Base-by-base conservation (phyloP, 2,888 invertebrate species). In the Ochlodes sylvanus region DNA sequence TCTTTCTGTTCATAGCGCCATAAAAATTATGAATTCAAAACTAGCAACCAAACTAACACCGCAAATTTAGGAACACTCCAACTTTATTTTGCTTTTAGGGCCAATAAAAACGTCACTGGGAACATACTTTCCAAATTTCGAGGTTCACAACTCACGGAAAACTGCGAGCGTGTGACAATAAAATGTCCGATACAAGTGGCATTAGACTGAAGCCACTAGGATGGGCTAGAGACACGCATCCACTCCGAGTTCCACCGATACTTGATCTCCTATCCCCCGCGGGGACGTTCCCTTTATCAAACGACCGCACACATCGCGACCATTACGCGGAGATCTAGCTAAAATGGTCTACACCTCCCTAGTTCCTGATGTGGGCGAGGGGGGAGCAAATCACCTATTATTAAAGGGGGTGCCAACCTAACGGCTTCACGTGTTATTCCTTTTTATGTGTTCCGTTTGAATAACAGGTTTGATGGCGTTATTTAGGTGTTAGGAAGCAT, bases 331-430 rank as follows among this genome's bases (percentile, higher is more conserved):
- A 73, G 88, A 63, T 83, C 89, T 75, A 67, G 38, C 19, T 76
- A 79, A 9, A 73, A 72, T 87, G 88, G 91, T 73, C 74, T 57
- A 64, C 21, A 69, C 68, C 50, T 69, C 61, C 65, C 70, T 71
- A 80, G 66, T 67, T 61, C 66, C 61, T 77, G 81, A 79, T 79
- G 82, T 81, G 83, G 81, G 83, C 70, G 66, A 67, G 77, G 78
- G 73, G 76, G 86, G 79, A 85, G 83, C 72, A 85, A 88, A 89
- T 90, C 89, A 88, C 88, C 89, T 87, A 89, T 89, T 90, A 92
- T 90, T 90, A 89, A 85, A 82, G 87, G 89, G 90, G 92, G 91
- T 90, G 90, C 87, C 85, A 88, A 88, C 88, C 85, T 89, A 90
- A 92, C 88, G 88, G 84, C 83, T 87, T 83, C 84, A 87, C 86